Evolutionary conservation across 2,797 vertebrate genomes (phyloP), one percentile per base, ranked within the genome.

Genomic region (Taeniopygia guttata): DNA sequence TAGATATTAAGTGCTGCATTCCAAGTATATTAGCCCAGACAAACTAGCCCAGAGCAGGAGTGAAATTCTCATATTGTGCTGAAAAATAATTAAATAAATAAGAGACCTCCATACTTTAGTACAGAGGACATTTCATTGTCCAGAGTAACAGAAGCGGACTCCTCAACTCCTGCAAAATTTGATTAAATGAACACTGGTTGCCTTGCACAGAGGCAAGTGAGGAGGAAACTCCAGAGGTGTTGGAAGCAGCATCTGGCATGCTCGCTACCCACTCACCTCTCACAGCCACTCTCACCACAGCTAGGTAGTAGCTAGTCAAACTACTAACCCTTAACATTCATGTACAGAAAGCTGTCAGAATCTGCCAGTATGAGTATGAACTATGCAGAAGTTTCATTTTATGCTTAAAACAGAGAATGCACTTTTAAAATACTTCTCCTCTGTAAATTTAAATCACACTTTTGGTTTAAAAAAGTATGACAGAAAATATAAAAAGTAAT

Each of bases 1-100:
- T 84, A 84, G 54, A 73, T 93, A 63, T 68, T 56, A 92, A 90
- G 66, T 88, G 49, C 73, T 86, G 56, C 52, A 74, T 88, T 93
- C 75, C 68, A 85, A 84, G 67, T 84, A 67, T 52, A 84, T 85
- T 68, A 85, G 62, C 56, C 78, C 36, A 75, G 13, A 32, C n/a
- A 85, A 90, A 90, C 48, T 67, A 90, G 60, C 42, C 75, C 55
- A 79, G 67, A 84, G 54, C 34, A 79, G 34, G 54, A 79, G 48
- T 55, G 54, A 90, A 90, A 84, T 72, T 60, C 32, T 40, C 48
- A 62, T 62, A 45, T 60, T 73, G 54, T 79, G 74, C 38, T 66
- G 67, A n/a, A 83, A 70, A 62, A 62, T 62, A 82, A 83, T 54
- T 81, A 69, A 80, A 58, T 81, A 59, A 79, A 49, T 17, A 56